Evolutionary conservation across 2,888 invertebrate species (phyloP), one percentile per base, ranked within the genome.

Genomic region (Polyploca ridens): DNA sequence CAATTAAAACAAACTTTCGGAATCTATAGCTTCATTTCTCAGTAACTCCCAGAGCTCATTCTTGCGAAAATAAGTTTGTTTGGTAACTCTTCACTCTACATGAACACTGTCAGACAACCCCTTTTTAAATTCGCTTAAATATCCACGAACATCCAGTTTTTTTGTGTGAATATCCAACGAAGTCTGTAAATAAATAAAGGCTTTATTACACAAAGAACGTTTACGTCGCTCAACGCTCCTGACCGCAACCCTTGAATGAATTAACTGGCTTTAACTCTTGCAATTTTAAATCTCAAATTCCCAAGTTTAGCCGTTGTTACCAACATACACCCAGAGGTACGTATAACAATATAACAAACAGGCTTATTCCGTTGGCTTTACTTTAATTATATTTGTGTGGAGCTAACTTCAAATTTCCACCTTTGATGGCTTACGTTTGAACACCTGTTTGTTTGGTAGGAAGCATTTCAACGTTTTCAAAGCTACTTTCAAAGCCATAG

Each of bases 161-260:
- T 79, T 75, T 74, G 67, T 69, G 73, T 74, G 71, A 76, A 77
- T 79, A 63, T 71, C 70, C 71, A 82, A 77, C 63, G 67, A 72
- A 67, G 69, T 66, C 70, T 70, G 72, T 80, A 70, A 79, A 81
- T 81, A 79, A 79, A 77, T 75, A 74, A 79, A 64, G 64, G 64
- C 65, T 74, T 73, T 80, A 74, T 76, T 74, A 72, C 73, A 79
- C 74, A 78, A 77, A 75, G 75, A 78, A 76, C 72, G 69, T 71
- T 81, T 70, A 71, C 77, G 73, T 78, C 70, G 63, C 66, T 73
- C 70, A 70, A 65, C 64, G 69, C 67, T 46, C 62, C 68, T 63
- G 69, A 75, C 69, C 67, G 63, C 67, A 60, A 65, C 63, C 75
- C 68, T 66, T 70, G 64, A 77, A 77, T 77, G 72, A 73, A 77